These are phyloP conservation scores for Aphrophora alni DNA, from an alignment of 2,888 invertebrate species.

Conservation along the genomic window DNA sequence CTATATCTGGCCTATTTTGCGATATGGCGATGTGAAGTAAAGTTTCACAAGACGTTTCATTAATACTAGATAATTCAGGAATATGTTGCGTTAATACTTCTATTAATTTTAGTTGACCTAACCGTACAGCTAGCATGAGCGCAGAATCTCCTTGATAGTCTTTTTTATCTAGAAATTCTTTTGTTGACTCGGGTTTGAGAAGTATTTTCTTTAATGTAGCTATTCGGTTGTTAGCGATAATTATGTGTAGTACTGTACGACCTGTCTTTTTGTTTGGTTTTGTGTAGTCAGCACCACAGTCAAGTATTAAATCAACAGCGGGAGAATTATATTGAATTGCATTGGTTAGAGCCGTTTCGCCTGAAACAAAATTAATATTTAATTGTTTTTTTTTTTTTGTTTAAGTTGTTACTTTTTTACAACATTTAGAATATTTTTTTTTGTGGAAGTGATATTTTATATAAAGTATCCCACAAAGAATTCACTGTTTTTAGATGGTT, in stretches of 20 bases:
- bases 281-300: background rate
- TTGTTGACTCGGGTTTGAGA: background rate
- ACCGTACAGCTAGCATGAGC: constrained; percentile 19
- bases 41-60: background rate
- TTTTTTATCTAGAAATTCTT: constrained; percentile 7
- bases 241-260: constrained; percentile 16
- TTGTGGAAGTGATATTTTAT: too few species aligned
- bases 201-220: background rate
- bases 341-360: constrained; percentile 19
- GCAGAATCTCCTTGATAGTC: constrained; percentile 19
- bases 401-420: too few species aligned
- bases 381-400: too few species aligned
- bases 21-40: background rate
- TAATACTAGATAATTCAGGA: constrained; percentile 2
- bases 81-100: background rate
- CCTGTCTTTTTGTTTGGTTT: constrained; percentile 9
- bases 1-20: constrained; percentile 6
- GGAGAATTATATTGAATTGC: background rate
- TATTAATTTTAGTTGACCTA: background rate
- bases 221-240: background rate
- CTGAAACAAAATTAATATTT: constrained; percentile 14
- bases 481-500: too few species aligned
- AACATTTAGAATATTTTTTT: too few species aligned
- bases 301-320: background rate
- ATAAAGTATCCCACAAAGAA: too few species aligned